These are phyloP conservation scores for Zosterops pallidus DNA, from an alignment of 2,113 vertebrate genomes.

Conservation along the genomic window DNA sequence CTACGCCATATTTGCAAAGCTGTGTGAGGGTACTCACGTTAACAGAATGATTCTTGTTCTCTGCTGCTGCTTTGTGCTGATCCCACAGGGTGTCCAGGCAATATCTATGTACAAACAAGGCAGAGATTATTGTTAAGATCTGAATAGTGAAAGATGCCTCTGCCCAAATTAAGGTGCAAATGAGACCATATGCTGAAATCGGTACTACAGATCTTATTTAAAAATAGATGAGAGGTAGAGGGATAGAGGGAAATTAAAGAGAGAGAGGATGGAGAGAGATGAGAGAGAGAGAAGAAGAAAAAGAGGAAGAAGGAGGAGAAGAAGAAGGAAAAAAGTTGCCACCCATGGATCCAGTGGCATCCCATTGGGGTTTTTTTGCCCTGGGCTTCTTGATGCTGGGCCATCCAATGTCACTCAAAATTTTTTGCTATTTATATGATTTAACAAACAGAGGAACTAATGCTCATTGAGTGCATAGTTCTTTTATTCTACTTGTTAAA, in stretches of 20 bases:
- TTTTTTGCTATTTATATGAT: not conserved
- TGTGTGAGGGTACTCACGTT: not conserved
- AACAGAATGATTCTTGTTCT: not conserved
- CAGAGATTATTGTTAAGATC: not conserved
- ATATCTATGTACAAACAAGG: not conserved
- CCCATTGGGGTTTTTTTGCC: not conserved
- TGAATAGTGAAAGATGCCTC: not conserved
- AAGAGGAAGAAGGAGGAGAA: not conserved
- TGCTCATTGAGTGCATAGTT: not conserved
- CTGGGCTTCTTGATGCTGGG: not conserved
- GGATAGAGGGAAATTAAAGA: not conserved
- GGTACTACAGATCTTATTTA: not conserved
- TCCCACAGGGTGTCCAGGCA: not conserved
- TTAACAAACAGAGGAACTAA: not conserved
- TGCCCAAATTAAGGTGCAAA: not conserved
- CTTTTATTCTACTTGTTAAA: not conserved
- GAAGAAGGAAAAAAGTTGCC: too few species aligned
- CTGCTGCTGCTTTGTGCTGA: not conserved
- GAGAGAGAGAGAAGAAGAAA: too few species aligned
- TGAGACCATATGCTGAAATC: not conserved
- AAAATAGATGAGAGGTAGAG: not conserved
- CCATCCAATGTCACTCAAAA: not conserved
- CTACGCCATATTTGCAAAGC: not conserved
- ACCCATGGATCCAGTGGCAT: not conserved
- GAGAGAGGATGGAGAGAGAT: not conserved